phyloP scores from a whole-genome alignment of 2,888 invertebrate species.

The Incurvaria masculella region DNA sequence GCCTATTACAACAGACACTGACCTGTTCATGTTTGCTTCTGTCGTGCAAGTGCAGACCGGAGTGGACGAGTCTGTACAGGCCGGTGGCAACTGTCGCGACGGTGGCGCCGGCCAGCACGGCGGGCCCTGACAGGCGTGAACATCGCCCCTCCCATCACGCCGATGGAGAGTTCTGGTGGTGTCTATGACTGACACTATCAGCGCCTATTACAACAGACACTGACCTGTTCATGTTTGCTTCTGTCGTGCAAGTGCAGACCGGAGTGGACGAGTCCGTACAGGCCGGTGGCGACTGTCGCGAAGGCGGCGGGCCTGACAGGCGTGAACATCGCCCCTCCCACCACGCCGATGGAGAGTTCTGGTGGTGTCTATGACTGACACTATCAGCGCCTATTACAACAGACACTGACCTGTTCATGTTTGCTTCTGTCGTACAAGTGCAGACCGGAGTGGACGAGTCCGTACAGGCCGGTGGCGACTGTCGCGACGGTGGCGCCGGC shows the following conservation, averaged over 20 bases:
- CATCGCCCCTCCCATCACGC: constrained; percentile 48
- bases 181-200: constrained; percentile 39
- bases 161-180: constrained; percentile 42
- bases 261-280: constrained; percentile 52
- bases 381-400: constrained; percentile 26
- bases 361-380: constrained; percentile 40
- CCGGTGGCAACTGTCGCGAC: constrained; percentile 46
- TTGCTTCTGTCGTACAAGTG: constrained; percentile 43
- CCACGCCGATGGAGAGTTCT: constrained; percentile 47
- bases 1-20: constrained; percentile 20
- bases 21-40: constrained; percentile 52
- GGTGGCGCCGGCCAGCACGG: constrained; percentile 43
- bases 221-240: constrained; percentile 47
- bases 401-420: constrained; percentile 47
- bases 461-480: constrained; percentile 48
- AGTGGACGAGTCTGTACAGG: constrained; percentile 49
- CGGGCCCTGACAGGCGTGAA: constrained; percentile 50
- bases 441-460: constrained; percentile 45
- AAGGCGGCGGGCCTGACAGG: constrained; percentile 50
- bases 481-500: constrained; percentile 45
- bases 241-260: constrained; percentile 46
- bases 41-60: constrained; percentile 45
- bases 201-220: no score
- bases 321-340: constrained; percentile 48
- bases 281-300: constrained; percentile 43